phyloP scores from a whole-genome alignment of 2,797 vertebrate genomes.

The Silurus lanzhouensis region DNA sequence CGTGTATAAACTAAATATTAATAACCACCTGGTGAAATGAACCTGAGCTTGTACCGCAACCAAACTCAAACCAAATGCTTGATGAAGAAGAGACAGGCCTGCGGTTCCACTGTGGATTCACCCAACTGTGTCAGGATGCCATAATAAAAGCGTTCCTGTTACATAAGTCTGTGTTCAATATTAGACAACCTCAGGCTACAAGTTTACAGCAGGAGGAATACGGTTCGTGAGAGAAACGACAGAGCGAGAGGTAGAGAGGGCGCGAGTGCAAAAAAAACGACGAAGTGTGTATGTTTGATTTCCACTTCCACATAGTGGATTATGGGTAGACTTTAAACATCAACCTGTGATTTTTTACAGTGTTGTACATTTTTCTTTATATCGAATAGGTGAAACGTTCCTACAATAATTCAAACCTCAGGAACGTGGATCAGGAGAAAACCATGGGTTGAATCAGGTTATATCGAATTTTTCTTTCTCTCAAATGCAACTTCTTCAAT shows the following conservation, averaged over 20 bases:
- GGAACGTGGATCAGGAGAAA: not conserved
- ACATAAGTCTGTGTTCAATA: conserved; percentile 1
- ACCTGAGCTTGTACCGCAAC: not conserved
- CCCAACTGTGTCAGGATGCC: not conserved
- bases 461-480: not conserved
- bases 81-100: not conserved
- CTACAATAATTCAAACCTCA: not conserved
- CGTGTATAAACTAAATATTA: too few species aligned
- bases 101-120: not conserved
- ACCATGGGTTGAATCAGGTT: too few species aligned
- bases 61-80: not conserved
- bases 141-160: not conserved
- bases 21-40: not conserved
- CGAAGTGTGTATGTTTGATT: not conserved
- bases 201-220: not conserved
- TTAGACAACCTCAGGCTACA: conserved; percentile 21
- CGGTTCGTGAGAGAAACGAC: not conserved
- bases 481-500: not conserved
- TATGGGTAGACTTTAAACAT: not conserved
- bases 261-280: not conserved
- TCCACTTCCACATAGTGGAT: not conserved
- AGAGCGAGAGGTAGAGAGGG: not conserved
- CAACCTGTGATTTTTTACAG: too few species aligned
- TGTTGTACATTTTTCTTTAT: not conserved
- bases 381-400: not conserved